phyloP scores from a whole-genome alignment of 2,888 invertebrate genomes.

The Melinopterus prodromus region DNA sequence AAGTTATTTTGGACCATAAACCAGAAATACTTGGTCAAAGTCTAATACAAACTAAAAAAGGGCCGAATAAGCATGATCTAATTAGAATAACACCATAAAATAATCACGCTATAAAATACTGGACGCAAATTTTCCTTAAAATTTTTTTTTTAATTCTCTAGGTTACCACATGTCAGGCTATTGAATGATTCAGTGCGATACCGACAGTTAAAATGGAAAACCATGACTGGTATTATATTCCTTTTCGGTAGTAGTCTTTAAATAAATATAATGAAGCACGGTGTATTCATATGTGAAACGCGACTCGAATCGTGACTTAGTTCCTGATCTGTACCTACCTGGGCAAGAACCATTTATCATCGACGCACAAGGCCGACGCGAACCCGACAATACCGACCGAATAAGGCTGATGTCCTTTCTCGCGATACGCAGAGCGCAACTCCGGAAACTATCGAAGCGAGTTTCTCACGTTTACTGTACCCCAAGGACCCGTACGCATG shows the following conservation, averaged over 20 bases:
- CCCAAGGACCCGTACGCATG: slow-evolving; percentile 9
- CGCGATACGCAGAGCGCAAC: slow-evolving; percentile 37
- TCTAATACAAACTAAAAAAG: no score
- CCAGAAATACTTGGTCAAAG: no score
- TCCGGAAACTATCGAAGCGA: slow-evolving; percentile 4
- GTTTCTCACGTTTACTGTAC: neutral
- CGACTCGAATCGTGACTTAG: neutral
- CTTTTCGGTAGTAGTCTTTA: neutral
- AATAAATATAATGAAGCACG: neutral
- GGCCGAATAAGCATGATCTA: no score
- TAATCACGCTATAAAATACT: no score
- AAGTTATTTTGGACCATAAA: no score
- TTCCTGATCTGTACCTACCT: neutral
- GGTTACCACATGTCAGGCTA: no score
- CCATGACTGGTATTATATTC: no score
- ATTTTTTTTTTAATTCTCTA: no score
- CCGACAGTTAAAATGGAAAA: no score
- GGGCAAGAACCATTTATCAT: neutral
- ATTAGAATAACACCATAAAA: no score
- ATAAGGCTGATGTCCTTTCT: slow-evolving; percentile 56
- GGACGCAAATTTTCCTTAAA: no score
- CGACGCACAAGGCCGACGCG: slow-evolving; percentile 50
- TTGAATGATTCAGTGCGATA: no score
- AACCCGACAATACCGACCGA: slow-evolving; percentile 52
- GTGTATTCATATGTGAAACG: neutral